phyloP scores from a whole-genome alignment of 2,888 invertebrate genomes.

The Lithodes maja region DNA sequence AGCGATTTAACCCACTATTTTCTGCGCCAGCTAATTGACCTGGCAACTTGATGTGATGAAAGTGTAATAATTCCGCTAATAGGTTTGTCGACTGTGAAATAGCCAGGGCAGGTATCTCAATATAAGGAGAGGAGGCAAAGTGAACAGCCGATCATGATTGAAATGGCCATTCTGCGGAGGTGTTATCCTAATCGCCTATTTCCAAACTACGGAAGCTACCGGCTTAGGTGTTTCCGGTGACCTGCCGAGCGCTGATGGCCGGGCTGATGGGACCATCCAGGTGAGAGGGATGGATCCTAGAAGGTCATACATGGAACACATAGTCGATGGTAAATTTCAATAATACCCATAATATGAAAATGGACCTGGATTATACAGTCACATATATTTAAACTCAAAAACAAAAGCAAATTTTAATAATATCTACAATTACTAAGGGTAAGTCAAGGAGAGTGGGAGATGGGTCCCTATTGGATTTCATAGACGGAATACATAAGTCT shows the following conservation, averaged over 20 bases:
- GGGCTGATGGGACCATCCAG: slow-evolving; percentile 19
- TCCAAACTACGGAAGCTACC: slow-evolving; percentile 40
- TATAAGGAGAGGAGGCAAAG: neutral
- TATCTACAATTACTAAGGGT: too few species aligned
- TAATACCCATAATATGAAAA: too few species aligned
- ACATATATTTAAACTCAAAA: too few species aligned
- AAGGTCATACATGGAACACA: neutral
- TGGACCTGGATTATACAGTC: too few species aligned
- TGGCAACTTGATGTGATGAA: neutral
- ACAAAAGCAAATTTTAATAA: too few species aligned
- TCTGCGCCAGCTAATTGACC: neutral
- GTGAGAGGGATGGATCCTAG: neutral
- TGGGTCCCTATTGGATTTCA: too few species aligned
- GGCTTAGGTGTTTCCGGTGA: slow-evolving; percentile 46
- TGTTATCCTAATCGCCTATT: slow-evolving; percentile 33
- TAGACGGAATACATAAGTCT: too few species aligned
- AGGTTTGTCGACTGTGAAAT: neutral
- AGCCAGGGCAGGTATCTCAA: neutral
- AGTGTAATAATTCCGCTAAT: neutral
- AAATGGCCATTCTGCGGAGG: slow-evolving; percentile 41
- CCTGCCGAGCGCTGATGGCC: slow-evolving; percentile 39
- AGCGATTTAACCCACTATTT: neutral
- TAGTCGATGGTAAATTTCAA: neutral
- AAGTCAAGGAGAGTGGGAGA: too few species aligned
- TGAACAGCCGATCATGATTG: slow-evolving; percentile 35